Percentiles rank a stretch among this genome's conserved stretches.
These are phyloP conservation scores for Hydrozoanthus gracilis DNA, from an alignment of 92 coral and sea anemone genomes.

Conservation along the genomic window DNA sequence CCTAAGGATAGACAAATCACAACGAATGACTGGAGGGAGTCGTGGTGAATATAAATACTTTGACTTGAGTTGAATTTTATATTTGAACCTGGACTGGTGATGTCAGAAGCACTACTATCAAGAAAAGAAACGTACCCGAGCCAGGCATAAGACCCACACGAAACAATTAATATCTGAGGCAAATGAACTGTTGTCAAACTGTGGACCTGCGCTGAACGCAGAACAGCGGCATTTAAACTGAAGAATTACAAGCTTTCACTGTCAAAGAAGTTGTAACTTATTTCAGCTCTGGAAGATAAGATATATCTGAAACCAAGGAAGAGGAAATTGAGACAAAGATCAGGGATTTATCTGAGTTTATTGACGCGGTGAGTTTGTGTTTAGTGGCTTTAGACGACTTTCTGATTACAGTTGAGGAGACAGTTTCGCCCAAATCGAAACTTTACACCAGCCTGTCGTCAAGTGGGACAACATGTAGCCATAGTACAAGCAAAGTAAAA, in stretches of 20 bases:
- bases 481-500: neutral
- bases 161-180: slow-evolving; percentile 29
- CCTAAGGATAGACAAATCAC: neutral
- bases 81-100: neutral
- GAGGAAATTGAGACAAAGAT: slow-evolving; percentile 23
- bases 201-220: neutral
- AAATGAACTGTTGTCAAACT: slow-evolving; percentile 15
- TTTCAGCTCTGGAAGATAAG: slow-evolving; percentile 10
- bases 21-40: too few relatives aligned
- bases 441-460: too few relatives aligned
- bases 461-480: too few relatives aligned
- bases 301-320: neutral
- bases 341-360: slow-evolving; percentile 28
- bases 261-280: slow-evolving; percentile 10
- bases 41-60: neutral
- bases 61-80: slow-evolving; percentile 2
- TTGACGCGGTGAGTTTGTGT: slow-evolving; percentile 40
- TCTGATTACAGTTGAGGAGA: too few relatives aligned
- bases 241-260: slow-evolving; percentile 47
- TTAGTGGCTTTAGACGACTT: slow-evolving; percentile 38
- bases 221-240: slow-evolving; percentile 43
- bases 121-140: slow-evolving; percentile 37
- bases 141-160: slow-evolving; percentile 38
- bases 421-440: too few relatives aligned
- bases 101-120: too few relatives aligned